Evolutionary conservation across 2,797 vertebrate genomes (phyloP).

Genomic region (Garrulus glandarius): DNA sequence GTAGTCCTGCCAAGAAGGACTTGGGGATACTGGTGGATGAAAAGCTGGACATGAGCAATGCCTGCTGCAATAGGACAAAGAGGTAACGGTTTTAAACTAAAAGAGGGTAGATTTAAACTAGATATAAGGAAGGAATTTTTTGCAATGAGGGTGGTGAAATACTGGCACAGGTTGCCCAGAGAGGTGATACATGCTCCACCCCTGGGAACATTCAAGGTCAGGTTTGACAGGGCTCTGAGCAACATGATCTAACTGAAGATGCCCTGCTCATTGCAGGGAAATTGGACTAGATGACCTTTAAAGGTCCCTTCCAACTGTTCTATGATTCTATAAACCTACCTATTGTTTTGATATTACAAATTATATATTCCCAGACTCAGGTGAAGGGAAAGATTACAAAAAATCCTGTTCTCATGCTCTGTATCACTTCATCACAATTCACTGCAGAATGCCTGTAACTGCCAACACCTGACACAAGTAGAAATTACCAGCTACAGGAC

Average conservation of each 20-base stretch:
- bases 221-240: not conserved
- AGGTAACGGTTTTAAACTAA: not conserved
- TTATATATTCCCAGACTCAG: not conserved
- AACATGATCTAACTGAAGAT: not conserved
- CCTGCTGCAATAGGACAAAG: not conserved
- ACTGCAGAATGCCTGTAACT: not conserved
- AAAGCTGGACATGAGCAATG: not conserved
- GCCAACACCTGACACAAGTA: not conserved
- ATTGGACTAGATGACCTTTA: not conserved
- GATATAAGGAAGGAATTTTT: not conserved
- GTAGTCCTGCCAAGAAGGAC: not conserved
- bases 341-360: not conserved
- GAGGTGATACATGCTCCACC: not conserved
- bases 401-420: not conserved
- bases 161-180: not conserved
- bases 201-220: not conserved
- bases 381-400: not conserved
- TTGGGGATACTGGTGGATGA: not conserved
- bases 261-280: not conserved
- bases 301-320: not conserved
- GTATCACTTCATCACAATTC: not conserved
- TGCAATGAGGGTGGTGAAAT: not conserved
- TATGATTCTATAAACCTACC: not conserved
- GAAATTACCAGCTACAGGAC: not conserved
- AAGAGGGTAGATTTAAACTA: not conserved